Evolutionary conservation across 2,888 invertebrate genomes (phyloP), one percentile per base, ranked within the genome.

Genomic region (Cyaniris semiargus): DNA sequence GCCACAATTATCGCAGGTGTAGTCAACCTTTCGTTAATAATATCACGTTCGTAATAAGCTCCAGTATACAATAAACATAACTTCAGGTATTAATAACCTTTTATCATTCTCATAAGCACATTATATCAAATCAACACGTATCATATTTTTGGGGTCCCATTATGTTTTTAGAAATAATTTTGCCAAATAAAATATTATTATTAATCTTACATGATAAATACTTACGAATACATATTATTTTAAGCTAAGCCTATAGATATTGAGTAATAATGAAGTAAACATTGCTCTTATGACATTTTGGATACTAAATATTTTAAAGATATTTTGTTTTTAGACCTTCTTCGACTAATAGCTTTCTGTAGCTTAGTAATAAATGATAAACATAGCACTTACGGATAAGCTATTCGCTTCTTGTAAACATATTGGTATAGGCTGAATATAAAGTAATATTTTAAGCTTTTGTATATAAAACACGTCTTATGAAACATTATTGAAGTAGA

Each of bases 11-110:
- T 18, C 23, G 70, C 71, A 44, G 38, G 58, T 56, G 38, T 71
- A 31, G 23, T 71, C 31, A 56, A 71, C 23, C 56, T 76, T 76
- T 56, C 70, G 56, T 71, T 76, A 34, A 71, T 53, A 31, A 76
- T 76, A 70, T 70, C 48, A 72, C 74, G 44, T 48, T 27, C 74
- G 74, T 53, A 76, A 76, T 76, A 76, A 76, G 76, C 70, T 76
- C 13, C 18, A 44, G 48, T 70, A 56, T 18, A 53, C 18, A 76
- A 71, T 31, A 56, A 71, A 71, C 70, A 70, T 70, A 66, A 31
- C 38, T 48, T 23, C 48, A 70, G 66, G 44, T 53, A 18, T 38
- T 76, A 66, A 76, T n/a, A 76, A 76, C 66, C 66, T 31, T 70
- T 70, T 66, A 75, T 70, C 44, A 27, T 76, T 48, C 15, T 27